phyloP scores from a whole-genome alignment of 1,140 invertebrate species.

The Drosophila triauraria region DNA sequence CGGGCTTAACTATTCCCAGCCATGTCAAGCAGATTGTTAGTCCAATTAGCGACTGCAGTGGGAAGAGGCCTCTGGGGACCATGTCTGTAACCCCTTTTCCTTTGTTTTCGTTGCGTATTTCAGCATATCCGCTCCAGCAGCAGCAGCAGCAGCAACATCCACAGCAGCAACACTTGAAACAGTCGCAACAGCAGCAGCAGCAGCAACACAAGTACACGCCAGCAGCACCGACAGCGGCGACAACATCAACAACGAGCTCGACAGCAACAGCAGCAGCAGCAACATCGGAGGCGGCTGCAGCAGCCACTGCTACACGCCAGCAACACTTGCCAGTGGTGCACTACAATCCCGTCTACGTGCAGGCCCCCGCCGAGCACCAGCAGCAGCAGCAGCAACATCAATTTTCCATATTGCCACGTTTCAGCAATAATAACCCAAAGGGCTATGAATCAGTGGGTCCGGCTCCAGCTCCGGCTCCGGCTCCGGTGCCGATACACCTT shows the following conservation, averaged over 20 bases:
- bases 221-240: slow-evolving; percentile 44
- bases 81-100: slow-evolving; percentile 6
- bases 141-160: slow-evolving; percentile 30
- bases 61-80: slow-evolving; percentile 12
- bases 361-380: slow-evolving; percentile 54
- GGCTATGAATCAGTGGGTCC: slow-evolving; percentile 49
- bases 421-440: slow-evolving; percentile 76
- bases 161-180: slow-evolving; percentile 51
- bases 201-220: slow-evolving; percentile 52
- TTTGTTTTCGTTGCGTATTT: slow-evolving; percentile 22
- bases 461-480: neutral
- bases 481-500: slow-evolving; percentile 57
- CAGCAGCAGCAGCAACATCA: slow-evolving; percentile 68
- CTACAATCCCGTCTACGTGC: slow-evolving; percentile 78
- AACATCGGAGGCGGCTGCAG: slow-evolving; percentile 21
- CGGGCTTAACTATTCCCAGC: no score
- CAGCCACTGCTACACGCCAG: slow-evolving; percentile 38
- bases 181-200: slow-evolving; percentile 38
- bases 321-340: slow-evolving; percentile 67
- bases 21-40: neutral
- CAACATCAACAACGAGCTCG: slow-evolving; percentile 42
- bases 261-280: slow-evolving; percentile 30
- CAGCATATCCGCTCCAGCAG: slow-evolving; percentile 67
- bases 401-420: slow-evolving; percentile 77
- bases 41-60: slow-evolving; percentile 33